Conservation (phyloP, 2,888 invertebrate species). For the Ashinkailepas kermadecensis region DNA sequence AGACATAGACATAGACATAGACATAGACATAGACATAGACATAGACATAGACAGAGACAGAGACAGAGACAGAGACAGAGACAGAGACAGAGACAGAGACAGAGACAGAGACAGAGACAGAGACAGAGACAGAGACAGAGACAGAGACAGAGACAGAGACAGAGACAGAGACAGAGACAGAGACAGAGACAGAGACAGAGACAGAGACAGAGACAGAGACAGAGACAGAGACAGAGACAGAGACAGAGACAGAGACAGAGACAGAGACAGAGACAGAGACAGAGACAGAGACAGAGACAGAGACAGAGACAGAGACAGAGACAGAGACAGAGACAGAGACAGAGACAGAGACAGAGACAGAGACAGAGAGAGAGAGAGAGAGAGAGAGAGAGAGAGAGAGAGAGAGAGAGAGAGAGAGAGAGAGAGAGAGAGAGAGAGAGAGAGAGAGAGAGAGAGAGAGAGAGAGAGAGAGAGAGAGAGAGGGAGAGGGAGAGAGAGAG, state of each 20-base stretch:
- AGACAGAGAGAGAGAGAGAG: slow-evolving; percentile 1
- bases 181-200: not conserved
- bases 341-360: slow-evolving; percentile 14
- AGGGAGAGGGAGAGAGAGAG: too few relatives aligned
- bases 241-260: slow-evolving; percentile 24
- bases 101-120: too few relatives aligned
- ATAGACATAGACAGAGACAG: not conserved
- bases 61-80: not conserved
- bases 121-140: not conserved
- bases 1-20: not conserved
- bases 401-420: too few relatives aligned
- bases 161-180: too few relatives aligned
- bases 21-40: not conserved
- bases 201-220: slow-evolving; percentile 15
- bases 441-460: too few relatives aligned
- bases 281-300: not conserved
- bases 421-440: too few relatives aligned
- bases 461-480: too few relatives aligned
- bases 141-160: too few relatives aligned
- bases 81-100: not conserved
- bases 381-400: too few relatives aligned
- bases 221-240: slow-evolving; percentile 24
- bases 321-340: slow-evolving; percentile 20
- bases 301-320: not conserved
- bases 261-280: not conserved